Conservation (phyloP, 2,113 vertebrate genomes). For the Epinephelus lanceolatus region DNA sequence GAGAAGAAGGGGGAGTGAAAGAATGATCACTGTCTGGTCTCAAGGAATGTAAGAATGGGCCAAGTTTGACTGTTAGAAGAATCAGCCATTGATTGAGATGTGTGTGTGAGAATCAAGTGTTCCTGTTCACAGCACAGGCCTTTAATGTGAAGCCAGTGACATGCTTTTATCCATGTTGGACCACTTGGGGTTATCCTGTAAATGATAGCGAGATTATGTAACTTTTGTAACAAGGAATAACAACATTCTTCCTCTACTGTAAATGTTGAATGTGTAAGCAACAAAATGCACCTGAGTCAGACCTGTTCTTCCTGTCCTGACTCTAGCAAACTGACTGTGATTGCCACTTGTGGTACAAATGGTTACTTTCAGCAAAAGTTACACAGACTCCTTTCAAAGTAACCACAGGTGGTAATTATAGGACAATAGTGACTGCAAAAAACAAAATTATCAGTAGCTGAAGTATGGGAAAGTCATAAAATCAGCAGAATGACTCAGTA, state of each 20-base stretch:
- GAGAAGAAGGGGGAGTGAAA: slow-evolving; percentile 62
- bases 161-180: not conserved
- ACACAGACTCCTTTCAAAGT: no score
- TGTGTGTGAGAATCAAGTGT: slow-evolving; percentile 36
- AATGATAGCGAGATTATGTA: not conserved
- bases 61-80: slow-evolving; percentile 57
- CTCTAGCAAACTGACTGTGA: no score
- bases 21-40: slow-evolving; percentile 66
- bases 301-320: no score
- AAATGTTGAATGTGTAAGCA: not conserved
- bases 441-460: not conserved
- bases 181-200: not conserved
- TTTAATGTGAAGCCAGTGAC: slow-evolving; percentile 38
- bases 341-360: no score
- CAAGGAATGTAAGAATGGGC: slow-evolving; percentile 56
- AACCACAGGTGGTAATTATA: not conserved
- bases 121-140: slow-evolving; percentile 36
- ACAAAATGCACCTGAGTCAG: not conserved
- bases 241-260: not conserved
- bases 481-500: not conserved
- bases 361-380: no score
- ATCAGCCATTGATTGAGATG: slow-evolving; percentile 66
- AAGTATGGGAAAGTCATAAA: not conserved
- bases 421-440: no score
- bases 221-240: not conserved